These are phyloP conservation scores for Drymonia ruficornis DNA, from an alignment of 2,888 invertebrate species.

Conservation along the genomic window DNA sequence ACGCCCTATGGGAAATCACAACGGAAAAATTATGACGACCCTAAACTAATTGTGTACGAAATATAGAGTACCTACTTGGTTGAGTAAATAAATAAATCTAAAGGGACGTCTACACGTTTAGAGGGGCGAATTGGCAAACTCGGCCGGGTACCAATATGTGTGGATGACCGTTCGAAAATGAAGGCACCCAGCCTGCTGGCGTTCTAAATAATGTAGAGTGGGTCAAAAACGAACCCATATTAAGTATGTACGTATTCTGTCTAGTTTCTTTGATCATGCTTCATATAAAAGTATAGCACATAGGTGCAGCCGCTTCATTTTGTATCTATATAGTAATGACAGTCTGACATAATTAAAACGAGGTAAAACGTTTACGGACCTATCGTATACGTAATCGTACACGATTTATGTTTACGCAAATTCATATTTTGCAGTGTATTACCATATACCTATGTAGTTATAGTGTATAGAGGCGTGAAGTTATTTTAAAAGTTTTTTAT, in stretches of 20 bases:
- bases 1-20: conserved; percentile 7
- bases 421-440: too few relatives aligned
- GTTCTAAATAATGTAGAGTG: conserved; percentile 11
- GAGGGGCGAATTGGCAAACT: neutral
- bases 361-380: too few relatives aligned
- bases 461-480: too few relatives aligned
- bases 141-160: neutral
- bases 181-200: neutral
- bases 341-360: too few relatives aligned
- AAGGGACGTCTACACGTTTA: neutral
- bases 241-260: neutral
- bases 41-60: conserved; percentile 8
- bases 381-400: too few relatives aligned
- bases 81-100: neutral
- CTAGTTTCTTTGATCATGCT: too few relatives aligned
- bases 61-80: neutral
- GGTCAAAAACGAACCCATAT: neutral
- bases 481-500: too few relatives aligned
- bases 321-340: too few relatives aligned
- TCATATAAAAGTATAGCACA: too few relatives aligned
- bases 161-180: neutral
- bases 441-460: too few relatives aligned
- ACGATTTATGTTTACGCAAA: too few relatives aligned
- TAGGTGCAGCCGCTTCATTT: too few relatives aligned
- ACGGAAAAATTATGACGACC: neutral